These are phyloP conservation scores for Thaumatotibia leucotreta DNA, from an alignment of 1,140 invertebrate species.

Conservation along the genomic window DNA sequence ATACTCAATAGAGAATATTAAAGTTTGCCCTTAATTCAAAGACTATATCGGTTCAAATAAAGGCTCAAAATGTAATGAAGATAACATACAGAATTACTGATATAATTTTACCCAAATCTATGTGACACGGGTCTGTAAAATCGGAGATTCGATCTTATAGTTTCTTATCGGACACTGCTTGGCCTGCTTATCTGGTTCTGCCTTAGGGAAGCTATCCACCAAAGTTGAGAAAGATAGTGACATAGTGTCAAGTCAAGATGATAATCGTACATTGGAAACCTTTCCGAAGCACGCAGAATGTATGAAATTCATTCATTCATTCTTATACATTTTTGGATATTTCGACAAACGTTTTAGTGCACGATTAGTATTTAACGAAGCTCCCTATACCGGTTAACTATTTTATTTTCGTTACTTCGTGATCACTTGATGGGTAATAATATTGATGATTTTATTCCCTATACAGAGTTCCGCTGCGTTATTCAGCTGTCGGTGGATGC, in stretches of 20 bases:
- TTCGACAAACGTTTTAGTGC: too few species aligned
- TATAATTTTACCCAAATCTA: slow-evolving; percentile 51
- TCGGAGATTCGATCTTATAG: slow-evolving; percentile 46
- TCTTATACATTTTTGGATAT: too few species aligned
- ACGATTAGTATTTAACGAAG: too few species aligned
- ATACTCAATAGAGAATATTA: not conserved
- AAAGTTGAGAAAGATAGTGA: not conserved
- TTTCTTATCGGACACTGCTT: not conserved
- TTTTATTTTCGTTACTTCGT: too few species aligned
- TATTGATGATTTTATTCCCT: not conserved
- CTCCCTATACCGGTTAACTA: too few species aligned
- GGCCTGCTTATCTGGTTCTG: not conserved
- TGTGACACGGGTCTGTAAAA: slow-evolving; percentile 53
- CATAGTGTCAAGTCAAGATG: too few species aligned
- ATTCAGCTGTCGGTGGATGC: not conserved
- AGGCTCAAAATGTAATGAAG: slow-evolving; percentile 40
- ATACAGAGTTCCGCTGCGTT: not conserved
- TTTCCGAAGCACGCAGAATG: too few species aligned
- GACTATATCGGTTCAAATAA: not conserved
- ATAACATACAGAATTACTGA: slow-evolving; percentile 31
- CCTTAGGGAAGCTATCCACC: not conserved
- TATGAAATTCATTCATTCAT: too few species aligned
- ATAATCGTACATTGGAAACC: too few species aligned
- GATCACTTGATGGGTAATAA: too few species aligned
- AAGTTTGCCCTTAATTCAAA: too few species aligned